Base-by-base conservation (phyloP, 2,113 vertebrate genomes). In the Heptranchias perlo region DNA sequence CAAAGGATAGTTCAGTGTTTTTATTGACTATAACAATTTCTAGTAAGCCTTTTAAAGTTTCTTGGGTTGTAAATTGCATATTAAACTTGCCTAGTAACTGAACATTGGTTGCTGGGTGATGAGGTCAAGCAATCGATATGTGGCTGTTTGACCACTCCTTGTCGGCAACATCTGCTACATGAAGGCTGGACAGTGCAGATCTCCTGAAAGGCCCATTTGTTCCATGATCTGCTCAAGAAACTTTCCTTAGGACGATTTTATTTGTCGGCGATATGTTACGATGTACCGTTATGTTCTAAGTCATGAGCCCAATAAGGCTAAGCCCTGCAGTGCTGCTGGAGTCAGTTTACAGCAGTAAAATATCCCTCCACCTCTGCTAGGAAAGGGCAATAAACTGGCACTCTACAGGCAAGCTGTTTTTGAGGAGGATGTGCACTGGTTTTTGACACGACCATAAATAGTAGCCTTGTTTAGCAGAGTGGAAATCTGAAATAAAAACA, bases 1-100 rank as follows among this genome's bases (percentile, higher is more conserved):
- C 16, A 82, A 82, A 82, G 78, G 39, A 44, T 82, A 47, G 39
- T 82, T 44, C 78, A 47, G 39, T 44, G 39, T 82, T 82, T 82
- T 82, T 67, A 82, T 44, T 82, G 78, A 39, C 78, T 44, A 16
- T 82, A 82, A 82, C 78, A 82, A 82, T 82, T 82, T 82, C 76
- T 44, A 21, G 39, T 82, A 44, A 82, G n/a, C n/a, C n/a, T 39
- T 69, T 73, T 73, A 31, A 69, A 16, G 4, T 18, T 82, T 14
- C 23, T 82, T 23, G 18, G 18, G 91, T 97, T 97, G 97, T 98
- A 97, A 98, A 98, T 98, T 97, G 97, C 98, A 98, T 98, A 98
- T 98, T 98, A 98, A 98, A 98, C 98, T 96, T 97, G 97, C 98
- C 97, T 98, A 97, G 98, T 98, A 98, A 98, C 98, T 97, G 98